phyloP scores from a whole-genome alignment of 2,797 vertebrate species.

The Acipenser oxyrinchus region DNA sequence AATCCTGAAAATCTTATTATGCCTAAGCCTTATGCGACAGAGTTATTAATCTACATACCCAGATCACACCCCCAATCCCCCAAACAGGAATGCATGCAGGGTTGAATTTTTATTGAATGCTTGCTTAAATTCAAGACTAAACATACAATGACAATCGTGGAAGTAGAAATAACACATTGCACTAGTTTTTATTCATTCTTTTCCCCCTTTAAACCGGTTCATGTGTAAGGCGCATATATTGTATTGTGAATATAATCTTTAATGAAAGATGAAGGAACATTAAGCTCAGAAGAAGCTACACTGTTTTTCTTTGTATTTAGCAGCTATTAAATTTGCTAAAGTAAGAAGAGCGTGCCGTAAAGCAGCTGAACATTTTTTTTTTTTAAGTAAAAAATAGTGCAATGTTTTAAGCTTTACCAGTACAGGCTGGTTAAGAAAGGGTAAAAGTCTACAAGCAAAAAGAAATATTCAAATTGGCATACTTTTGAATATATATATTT shows the following conservation, averaged over 20 bases:
- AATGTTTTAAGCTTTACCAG: conserved; percentile 46
- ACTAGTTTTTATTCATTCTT: conserved; percentile 12
- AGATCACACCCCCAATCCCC: not conserved
- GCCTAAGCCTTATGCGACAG: too few species aligned
- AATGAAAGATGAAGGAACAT: conserved; percentile 10
- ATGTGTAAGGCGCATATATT: conserved; percentile 39
- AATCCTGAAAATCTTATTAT: too few species aligned
- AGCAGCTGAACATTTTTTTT: conserved; percentile 18
- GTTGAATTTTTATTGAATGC: conserved; percentile 15
- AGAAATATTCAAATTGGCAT: conserved; percentile 6
- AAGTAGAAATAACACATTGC: conserved; percentile 18
- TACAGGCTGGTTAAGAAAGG: conserved; percentile 32
- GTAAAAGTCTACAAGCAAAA: conserved; percentile 30
- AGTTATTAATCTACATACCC: too few species aligned
- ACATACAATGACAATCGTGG: conserved; percentile 12
- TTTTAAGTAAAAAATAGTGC: conserved; percentile 41
- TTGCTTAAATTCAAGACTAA: conserved; percentile 10
- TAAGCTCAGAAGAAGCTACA: conserved; percentile 9
- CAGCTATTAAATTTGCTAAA: conserved; percentile 23
- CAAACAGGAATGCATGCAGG: conserved; percentile 7
- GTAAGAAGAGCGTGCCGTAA: conserved; percentile 25
- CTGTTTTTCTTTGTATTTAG: conserved; percentile 26
- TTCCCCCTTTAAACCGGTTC: conserved; percentile 6
- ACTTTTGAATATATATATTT: conserved; percentile 25
- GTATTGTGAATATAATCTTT: conserved; percentile 22